phyloP scores from a whole-genome alignment of 1,140 invertebrate species.

The Anoplolepis gracilipes region DNA sequence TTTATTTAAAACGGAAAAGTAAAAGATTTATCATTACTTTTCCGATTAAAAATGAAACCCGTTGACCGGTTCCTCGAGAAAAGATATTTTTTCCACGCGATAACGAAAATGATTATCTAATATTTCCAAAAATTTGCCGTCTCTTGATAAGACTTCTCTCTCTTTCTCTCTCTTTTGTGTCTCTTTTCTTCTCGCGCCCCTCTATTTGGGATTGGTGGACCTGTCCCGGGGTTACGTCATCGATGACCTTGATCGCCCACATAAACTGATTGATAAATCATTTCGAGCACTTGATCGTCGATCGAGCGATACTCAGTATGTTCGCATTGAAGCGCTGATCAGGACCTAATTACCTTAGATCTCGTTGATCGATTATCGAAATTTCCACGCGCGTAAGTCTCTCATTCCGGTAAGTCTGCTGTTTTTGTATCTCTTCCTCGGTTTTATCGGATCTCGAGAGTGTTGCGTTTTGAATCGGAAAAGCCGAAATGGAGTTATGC shows the following conservation, averaged over 20 bases:
- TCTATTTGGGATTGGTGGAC: conserved; percentile 53
- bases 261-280: conserved; percentile 78
- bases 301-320: conserved; percentile 72
- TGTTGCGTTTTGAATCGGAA: not conserved
- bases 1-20: no score
- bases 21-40: no score
- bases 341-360: conserved; percentile 74
- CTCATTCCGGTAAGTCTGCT: conserved; percentile 23
- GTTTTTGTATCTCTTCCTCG: not conserved
- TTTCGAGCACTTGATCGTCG: conserved; percentile 71
- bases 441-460: not conserved
- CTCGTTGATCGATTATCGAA: conserved; percentile 72
- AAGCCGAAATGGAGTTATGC: no score
- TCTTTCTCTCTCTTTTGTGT: not conserved
- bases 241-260: conserved; percentile 75
- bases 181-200: not conserved
- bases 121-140: conserved; percentile 12
- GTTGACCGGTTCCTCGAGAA: conserved; percentile 30
- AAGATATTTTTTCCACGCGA: conserved; percentile 28
- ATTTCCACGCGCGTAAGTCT: not conserved
- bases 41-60: conserved; percentile 38
- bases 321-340: conserved; percentile 70
- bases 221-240: conserved; percentile 71
- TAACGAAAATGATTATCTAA: not conserved
- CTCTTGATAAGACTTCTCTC: conserved; percentile 10